A percentile compares a stretch with the other conserved stretches of the same genome.
These are phyloP conservation scores for Chelmon rostratus DNA, from an alignment of 2,797 vertebrate genomes.

Conservation along the genomic window DNA sequence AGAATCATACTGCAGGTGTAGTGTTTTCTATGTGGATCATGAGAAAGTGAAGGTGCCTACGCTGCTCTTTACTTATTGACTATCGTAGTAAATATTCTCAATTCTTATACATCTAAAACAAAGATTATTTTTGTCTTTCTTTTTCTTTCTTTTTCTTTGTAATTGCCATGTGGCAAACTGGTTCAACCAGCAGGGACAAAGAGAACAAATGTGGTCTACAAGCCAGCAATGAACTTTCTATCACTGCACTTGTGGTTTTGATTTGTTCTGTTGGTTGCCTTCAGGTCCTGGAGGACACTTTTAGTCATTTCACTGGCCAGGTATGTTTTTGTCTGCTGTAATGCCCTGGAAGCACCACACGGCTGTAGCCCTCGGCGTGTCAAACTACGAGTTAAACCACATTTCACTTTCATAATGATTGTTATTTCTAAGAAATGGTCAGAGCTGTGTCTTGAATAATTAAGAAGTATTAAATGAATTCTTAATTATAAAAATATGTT, in stretches of 20 bases:
- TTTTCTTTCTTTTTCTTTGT: too few relatives aligned
- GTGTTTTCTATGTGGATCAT: not conserved
- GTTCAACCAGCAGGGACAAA: not conserved
- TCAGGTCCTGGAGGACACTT: not conserved
- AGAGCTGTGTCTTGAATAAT: not conserved
- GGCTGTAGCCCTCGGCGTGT: not conserved
- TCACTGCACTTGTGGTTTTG: not conserved
- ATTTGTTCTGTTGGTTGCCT: not conserved
- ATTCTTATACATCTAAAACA: too few relatives aligned
- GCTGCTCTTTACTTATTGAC: too few relatives aligned
- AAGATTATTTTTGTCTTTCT: too few relatives aligned
- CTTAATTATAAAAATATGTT: not conserved
- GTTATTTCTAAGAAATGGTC: not conserved
- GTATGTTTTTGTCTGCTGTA: not conserved
- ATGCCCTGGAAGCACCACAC: not conserved
- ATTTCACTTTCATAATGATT: conserved; percentile 24
- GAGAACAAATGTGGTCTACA: not conserved
- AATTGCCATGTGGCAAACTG: not conserved
- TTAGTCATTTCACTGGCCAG: not conserved
- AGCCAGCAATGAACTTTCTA: not conserved
- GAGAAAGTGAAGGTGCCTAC: not conserved
- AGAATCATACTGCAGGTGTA: not conserved
- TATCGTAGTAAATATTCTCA: too few relatives aligned
- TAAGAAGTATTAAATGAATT: not conserved
- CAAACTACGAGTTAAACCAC: not conserved